Percentiles rank a stretch among this genome's conserved stretches.
phyloP scores from a whole-genome alignment of 2,888 invertebrate genomes.

The Hypolimnas misippus region DNA sequence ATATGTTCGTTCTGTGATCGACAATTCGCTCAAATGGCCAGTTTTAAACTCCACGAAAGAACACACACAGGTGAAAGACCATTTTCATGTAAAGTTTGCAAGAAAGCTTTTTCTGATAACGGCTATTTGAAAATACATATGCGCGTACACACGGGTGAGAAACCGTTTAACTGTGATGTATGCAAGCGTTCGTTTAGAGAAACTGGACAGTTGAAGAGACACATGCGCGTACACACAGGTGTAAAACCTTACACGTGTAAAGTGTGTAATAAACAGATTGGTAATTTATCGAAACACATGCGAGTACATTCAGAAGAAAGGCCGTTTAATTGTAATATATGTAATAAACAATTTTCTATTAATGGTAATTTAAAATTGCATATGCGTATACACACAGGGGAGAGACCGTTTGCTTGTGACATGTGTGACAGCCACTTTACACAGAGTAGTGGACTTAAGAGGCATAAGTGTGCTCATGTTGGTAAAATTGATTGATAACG shows the following conservation, averaged over 20 bases:
- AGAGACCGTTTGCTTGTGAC: constrained; percentile 42
- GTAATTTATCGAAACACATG: constrained; percentile 74
- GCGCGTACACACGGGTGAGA: constrained; percentile 71
- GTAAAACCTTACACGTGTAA: constrained; percentile 73
- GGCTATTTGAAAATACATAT: constrained; percentile 76
- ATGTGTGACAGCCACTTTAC: constrained; percentile 43
- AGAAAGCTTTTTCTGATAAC: constrained; percentile 74
- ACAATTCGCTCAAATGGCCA: constrained; percentile 73
- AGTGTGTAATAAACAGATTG: constrained; percentile 74
- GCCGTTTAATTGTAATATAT: constrained; percentile 52
- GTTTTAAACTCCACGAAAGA: constrained; percentile 70
- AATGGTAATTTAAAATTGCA: constrained; percentile 46
- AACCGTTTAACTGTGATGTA: constrained; percentile 66
- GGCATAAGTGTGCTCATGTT: constrained; percentile 44
- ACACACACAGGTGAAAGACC: constrained; percentile 74
- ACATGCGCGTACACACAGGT: constrained; percentile 69
- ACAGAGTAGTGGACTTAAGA: constrained; percentile 45
- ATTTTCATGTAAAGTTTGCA: constrained; percentile 66
- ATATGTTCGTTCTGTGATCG: constrained; percentile 66
- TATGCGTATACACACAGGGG: constrained; percentile 42
- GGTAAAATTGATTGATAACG: constrained; percentile 29
- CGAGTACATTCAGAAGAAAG: constrained; percentile 63
- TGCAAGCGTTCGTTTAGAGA: constrained; percentile 71
- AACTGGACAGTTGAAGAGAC: constrained; percentile 68
- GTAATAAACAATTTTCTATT: constrained; percentile 45